Evolutionary conservation across 1,140 invertebrate genomes (phyloP).

Genomic region (Drosophila lini): DNA sequence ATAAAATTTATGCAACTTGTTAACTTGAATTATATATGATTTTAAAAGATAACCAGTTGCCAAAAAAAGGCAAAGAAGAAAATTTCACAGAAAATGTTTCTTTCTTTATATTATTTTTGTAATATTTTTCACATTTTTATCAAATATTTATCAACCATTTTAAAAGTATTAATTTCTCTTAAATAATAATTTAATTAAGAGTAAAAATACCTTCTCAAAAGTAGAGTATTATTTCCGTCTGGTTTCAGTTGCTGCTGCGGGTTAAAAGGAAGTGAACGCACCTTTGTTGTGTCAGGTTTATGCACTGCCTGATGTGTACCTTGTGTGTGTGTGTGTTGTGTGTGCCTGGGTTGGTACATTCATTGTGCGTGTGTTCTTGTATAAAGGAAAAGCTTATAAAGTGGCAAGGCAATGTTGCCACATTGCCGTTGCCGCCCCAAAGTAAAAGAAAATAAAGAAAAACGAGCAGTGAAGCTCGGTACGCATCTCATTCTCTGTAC

Average conservation of each 20-base stretch:
- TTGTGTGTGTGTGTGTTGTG: constrained; percentile 8
- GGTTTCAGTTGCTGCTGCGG: constrained; percentile 20
- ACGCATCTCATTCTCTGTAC: constrained; percentile 22
- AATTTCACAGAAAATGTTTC: too few relatives aligned
- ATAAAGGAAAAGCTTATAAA: constrained; percentile 40
- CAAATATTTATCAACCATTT: neutral
- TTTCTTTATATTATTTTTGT: too few relatives aligned
- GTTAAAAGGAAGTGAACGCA: constrained; percentile 39
- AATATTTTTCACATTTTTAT: neutral
- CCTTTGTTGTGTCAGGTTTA: constrained; percentile 55
- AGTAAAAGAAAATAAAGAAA: constrained; percentile 52
- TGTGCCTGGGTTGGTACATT: neutral
- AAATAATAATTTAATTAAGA: neutral
- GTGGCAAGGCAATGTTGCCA: constrained; percentile 48
- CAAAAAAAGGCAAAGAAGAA: too few relatives aligned
- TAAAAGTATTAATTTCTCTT: too few relatives aligned
- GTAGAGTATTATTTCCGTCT: constrained; percentile 33
- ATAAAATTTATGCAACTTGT: too few relatives aligned
- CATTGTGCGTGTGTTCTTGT: constrained; percentile 13
- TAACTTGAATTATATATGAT: too few relatives aligned
- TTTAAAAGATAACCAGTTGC: too few relatives aligned
- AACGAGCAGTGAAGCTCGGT: constrained; percentile 8
- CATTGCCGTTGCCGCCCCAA: constrained; percentile 5
- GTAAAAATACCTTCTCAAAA: neutral
- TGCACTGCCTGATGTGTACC: constrained; percentile 7